phyloP scores from a whole-genome alignment of 2,113 vertebrate genomes.

The Sceloporus tristichus region DNA sequence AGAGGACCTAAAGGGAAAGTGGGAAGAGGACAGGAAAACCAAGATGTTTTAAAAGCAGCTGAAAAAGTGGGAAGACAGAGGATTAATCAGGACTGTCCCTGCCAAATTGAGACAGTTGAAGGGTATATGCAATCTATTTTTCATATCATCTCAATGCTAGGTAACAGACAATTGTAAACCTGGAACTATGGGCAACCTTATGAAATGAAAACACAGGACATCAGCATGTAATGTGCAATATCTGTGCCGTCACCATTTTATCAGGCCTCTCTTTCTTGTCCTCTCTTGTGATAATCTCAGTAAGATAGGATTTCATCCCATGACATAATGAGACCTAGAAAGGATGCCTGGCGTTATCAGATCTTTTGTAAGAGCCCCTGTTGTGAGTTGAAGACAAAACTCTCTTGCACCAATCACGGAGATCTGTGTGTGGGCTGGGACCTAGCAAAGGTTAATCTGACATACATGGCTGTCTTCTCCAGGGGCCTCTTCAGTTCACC shows the following conservation, averaged over 20 bases:
- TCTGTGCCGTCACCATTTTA: not conserved
- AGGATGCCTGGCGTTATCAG: slow-evolving; percentile 59
- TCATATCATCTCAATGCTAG: not conserved
- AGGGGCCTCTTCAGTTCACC: too few species aligned
- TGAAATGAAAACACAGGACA: not conserved
- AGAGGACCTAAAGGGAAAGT: too few species aligned
- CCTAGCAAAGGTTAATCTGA: slow-evolving; percentile 51
- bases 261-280: slow-evolving; percentile 15
- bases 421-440: slow-evolving; percentile 64
- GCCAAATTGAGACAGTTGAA: too few species aligned
- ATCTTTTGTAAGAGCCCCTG: slow-evolving; percentile 69
- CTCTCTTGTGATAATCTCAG: slow-evolving; percentile 18
- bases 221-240: not conserved
- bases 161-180: not conserved
- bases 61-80: too few species aligned
- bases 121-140: not conserved
- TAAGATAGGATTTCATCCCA: slow-evolving; percentile 62
- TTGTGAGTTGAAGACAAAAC: slow-evolving; percentile 47
- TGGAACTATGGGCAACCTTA: not conserved
- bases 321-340: slow-evolving; percentile 53
- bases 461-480: not conserved
- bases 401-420: slow-evolving; percentile 64
- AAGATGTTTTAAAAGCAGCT: too few species aligned
- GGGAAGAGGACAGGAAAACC: too few species aligned
- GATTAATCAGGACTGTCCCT: too few species aligned